Percentiles rank a stretch among this genome's conserved stretches.
Evolutionary conservation across 2,797 vertebrate genomes (phyloP).

Genomic region (Apogon hyalosoma): DNA sequence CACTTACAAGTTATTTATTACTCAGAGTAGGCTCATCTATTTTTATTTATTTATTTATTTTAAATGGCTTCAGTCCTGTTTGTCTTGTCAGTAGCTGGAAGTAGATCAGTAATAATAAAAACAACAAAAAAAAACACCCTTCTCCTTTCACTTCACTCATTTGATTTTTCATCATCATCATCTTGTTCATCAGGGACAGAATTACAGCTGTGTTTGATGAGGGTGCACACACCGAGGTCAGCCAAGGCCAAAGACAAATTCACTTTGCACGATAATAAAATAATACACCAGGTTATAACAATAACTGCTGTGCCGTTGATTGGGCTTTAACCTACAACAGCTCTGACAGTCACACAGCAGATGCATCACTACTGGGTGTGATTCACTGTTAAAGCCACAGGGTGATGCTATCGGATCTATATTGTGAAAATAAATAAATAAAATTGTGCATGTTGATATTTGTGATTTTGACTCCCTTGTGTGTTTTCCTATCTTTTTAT

Average conservation of each 20-base stretch:
- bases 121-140: neutral
- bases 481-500: too few relatives aligned
- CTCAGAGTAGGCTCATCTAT: too few relatives aligned
- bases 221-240: neutral
- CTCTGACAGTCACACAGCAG: too few relatives aligned
- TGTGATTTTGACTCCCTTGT: too few relatives aligned
- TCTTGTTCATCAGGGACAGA: neutral
- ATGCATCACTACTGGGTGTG: too few relatives aligned
- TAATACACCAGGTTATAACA: neutral
- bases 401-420: constrained; percentile 41
- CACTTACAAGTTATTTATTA: too few relatives aligned
- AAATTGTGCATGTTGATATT: too few relatives aligned
- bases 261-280: neutral
- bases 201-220: neutral
- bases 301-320: neutral
- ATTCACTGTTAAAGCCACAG: constrained; percentile 26
- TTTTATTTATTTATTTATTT: too few relatives aligned
- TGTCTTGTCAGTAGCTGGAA: neutral
- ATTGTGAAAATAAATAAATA: neutral
- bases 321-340: neutral
- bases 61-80: too few relatives aligned
- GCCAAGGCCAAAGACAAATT: neutral
- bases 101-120: neutral
- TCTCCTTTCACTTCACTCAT: neutral
- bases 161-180: constrained; percentile 15